Base-by-base conservation (phyloP, 2,797 vertebrate genomes). In the Poeciliopsis gracilis region DNA sequence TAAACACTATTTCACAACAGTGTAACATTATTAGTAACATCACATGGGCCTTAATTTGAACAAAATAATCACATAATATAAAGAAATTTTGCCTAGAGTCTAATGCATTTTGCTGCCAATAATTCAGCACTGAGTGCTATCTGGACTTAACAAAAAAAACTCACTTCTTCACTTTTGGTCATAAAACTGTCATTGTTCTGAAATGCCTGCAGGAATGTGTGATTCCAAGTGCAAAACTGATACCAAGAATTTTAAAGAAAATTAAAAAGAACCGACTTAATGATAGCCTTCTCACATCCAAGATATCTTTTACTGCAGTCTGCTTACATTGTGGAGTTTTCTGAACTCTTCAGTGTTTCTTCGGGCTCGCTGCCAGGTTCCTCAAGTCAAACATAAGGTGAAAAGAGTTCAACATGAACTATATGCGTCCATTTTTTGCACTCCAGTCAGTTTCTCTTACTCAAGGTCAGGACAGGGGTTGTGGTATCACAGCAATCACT, bases 281-380 rank as follows among this genome's bases (percentile, higher is more conserved):
- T 57, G 38, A 57, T 75, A 55, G 49, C 73, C 53, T 53, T 73
- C 36, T 55, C 38, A 55, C 47, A 75, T 67, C 59, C 49, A 80
- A 45, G 43, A 70, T 70, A 70, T 70, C 25, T n/a, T 70, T 70
- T 70, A 70, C 67, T 70, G 67, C 43, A 46, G 67, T 70, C 41
- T 70, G 67, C 67, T 70, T 70, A 70, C 67, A 70, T 70, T 70
- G 67, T 70, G 67, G 43, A 9, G 41, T 70, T 70, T 70, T 70
- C 28, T 70, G 12, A 70, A 70, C 67, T 45, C 41, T 70, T 70
- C 43, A 46, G 43, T 70, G 67, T 70, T 46, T 70, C 41, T 46
- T 45, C 6, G 28, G 67, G 67, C 67, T 70, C 41, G 15, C 67
- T 70, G 67, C 67, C 67, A 70, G 43, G 67, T 70, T 70, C 41